A percentile compares a stretch with the other conserved stretches of the same genome.
Evolutionary conservation across 64 coral and sea anemone genomes (phyloP).

Genomic region (Montipora cactus): DNA sequence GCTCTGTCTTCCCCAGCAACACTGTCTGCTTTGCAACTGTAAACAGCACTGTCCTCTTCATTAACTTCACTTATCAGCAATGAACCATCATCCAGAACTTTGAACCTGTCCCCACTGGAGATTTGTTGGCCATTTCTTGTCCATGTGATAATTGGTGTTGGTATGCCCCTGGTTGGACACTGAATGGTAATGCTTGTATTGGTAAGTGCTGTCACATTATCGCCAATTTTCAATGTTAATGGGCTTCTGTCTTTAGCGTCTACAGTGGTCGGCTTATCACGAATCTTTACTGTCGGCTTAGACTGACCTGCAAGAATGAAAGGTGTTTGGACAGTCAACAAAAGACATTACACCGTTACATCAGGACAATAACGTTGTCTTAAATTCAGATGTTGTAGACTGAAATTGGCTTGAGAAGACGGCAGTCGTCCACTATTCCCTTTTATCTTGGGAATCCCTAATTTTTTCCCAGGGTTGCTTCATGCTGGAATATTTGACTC

Average conservation of each 20-base stretch:
- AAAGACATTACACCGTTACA: not conserved
- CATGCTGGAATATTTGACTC: no score
- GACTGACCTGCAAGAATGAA: not conserved
- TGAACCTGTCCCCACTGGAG: constrained; percentile 33
- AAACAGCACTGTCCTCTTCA: constrained; percentile 52
- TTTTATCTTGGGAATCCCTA: no score
- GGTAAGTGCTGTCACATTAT: constrained; percentile 80
- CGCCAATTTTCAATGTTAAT: constrained; percentile 63
- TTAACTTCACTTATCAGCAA: constrained; percentile 56
- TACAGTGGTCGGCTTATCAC: not conserved
- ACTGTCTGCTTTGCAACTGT: constrained; percentile 69
- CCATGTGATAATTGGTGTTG: constrained; percentile 72
- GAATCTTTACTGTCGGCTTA: not conserved
- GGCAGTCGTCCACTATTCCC: no score
- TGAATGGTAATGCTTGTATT: constrained; percentile 72
- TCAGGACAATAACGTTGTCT: no score
- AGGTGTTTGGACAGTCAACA: not conserved
- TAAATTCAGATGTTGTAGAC: no score
- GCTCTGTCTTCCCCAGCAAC: constrained; percentile 59
- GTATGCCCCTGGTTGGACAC: constrained; percentile 65
- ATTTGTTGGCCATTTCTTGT: constrained; percentile 63
- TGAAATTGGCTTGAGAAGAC: no score
- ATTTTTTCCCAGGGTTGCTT: no score
- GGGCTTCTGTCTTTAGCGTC: constrained; percentile 23
- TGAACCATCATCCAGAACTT: constrained; percentile 44